These are phyloP conservation scores for Ascaphus truei DNA, from an alignment of 2,113 vertebrate species.

Conservation along the genomic window DNA sequence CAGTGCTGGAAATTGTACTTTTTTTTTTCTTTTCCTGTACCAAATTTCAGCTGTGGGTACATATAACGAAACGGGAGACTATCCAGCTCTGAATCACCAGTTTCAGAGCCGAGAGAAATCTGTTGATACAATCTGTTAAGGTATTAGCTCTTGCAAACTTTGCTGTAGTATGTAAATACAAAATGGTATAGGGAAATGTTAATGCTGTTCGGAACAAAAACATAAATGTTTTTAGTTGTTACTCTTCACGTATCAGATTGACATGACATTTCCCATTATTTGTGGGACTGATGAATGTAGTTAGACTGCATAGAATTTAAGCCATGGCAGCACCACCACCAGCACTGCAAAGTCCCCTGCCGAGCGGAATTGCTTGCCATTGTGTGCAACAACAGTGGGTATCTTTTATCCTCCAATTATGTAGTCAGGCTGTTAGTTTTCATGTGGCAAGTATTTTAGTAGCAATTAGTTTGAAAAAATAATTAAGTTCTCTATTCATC, in stretches of 20 bases:
- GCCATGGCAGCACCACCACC: neutral
- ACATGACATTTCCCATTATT: slow-evolving; percentile 3
- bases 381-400: slow-evolving; percentile 13
- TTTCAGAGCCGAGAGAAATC: slow-evolving; percentile 24
- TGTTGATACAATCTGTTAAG: slow-evolving; percentile 36
- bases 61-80: slow-evolving; percentile 13
- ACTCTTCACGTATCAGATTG: neutral
- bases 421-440: slow-evolving; percentile 32
- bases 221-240: slow-evolving; percentile 10
- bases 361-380: slow-evolving; percentile 4
- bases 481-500: slow-evolving; percentile 9
- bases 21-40: neutral
- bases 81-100: slow-evolving; percentile 32
- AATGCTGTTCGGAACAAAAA: slow-evolving; percentile 13
- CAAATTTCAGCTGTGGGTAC: neutral
- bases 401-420: slow-evolving; percentile 28
- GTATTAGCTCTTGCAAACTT: slow-evolving; percentile 25
- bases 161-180: slow-evolving; percentile 30
- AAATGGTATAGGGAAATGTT: slow-evolving; percentile 21
- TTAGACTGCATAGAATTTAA: neutral
- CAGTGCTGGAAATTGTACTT: neutral
- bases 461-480: slow-evolving; percentile 33
- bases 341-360: neutral
- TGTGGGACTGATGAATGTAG: neutral
- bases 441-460: slow-evolving; percentile 20